Evolutionary conservation across 2,797 vertebrate genomes (phyloP).

Genomic region (Natrix natrix): DNA sequence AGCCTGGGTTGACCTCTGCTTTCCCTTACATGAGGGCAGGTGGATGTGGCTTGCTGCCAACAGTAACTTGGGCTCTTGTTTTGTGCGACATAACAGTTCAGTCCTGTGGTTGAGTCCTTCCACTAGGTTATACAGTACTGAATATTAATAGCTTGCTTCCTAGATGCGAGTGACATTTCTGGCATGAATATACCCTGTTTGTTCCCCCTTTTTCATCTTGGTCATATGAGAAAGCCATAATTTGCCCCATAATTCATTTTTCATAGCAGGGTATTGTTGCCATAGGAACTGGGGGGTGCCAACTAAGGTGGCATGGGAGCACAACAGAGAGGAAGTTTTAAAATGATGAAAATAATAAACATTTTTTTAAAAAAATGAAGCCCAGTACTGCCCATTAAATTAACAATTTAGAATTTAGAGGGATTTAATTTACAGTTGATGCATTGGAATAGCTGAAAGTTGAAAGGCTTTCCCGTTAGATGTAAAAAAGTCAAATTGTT

Average conservation of each 20-base stretch:
- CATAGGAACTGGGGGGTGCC: neutral
- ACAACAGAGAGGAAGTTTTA: neutral
- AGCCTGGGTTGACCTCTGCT: neutral
- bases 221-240: neutral
- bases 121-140: neutral
- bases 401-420: conserved; percentile 12
- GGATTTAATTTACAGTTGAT: conserved; percentile 1
- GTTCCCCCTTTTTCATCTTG: neutral
- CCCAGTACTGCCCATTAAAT: neutral
- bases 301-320: neutral
- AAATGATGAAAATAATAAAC: neutral
- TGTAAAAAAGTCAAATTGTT: neutral
- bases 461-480: neutral
- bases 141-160: neutral
- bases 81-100: no score
- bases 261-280: neutral
- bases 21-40: neutral
- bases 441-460: neutral
- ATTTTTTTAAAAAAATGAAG: neutral
- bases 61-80: neutral
- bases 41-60: neutral
- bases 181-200: neutral
- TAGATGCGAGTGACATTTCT: neutral
- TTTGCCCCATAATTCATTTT: neutral
- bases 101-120: neutral